Base-by-base conservation (phyloP, 2,888 invertebrate genomes). In the Euclidia mi region DNA sequence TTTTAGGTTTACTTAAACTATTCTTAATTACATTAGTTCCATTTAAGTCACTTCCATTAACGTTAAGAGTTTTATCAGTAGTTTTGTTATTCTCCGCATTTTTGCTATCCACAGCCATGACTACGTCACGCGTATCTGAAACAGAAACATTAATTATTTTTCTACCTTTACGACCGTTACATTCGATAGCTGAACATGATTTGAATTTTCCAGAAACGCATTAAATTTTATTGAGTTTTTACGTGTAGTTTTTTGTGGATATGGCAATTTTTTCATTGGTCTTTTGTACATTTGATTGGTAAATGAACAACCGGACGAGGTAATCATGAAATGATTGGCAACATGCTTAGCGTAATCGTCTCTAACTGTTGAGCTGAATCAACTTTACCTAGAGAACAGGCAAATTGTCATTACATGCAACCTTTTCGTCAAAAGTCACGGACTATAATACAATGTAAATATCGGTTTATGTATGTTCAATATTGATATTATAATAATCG, bases 261-360 rank as follows among this genome's bases (percentile, higher is more conserved):
- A 49, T 51, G 18, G 29, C 18, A 42, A 62, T 62, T 71, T 53
- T 65, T 55, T 71, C 63, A 63, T 65, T 64, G 64, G 58, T 65
- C 74, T 81, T 81, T 81, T 81, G 78, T 82, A 74, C 77, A 58
- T 82, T 74, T 82, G 82, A 88, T 91, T 87, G 81, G 79, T 85
- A 88, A 90, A 90, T 88, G 84, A 84, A 84, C 76, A 80, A 79
- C 91, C 91, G 93, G 93, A 93, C 85, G 87, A 63, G 63, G 88
- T 91, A 92, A 92, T 92, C 88, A 89, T 92, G 84, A 76, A 80
- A 91, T 92, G 89, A 92, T 92, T 90, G 84, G 82, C 74, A 74
- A 73, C 78, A 85, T 90, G 84, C 85, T 91, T 89, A 86, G 67
- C 78, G 87, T 90, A 91, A 92, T 91, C 81, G 83, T 85, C 72